Evolutionary conservation across 2,113 vertebrate genomes (phyloP).

Genomic region (Ursus arctos): DNA sequence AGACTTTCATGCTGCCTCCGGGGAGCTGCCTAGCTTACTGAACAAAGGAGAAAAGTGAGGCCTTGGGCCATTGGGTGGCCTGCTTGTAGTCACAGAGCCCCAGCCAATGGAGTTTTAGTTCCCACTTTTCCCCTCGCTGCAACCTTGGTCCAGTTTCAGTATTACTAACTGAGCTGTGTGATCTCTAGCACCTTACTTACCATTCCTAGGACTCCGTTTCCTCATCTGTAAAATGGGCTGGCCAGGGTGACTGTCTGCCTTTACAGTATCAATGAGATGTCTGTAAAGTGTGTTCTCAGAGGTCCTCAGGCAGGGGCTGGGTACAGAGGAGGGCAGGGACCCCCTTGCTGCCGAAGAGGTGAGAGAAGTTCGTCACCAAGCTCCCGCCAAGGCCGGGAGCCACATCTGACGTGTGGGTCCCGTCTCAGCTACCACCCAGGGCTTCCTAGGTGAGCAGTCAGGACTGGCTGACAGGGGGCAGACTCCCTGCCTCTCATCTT

Average conservation of each 20-base stretch:
- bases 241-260: neutral
- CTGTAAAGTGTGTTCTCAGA: neutral
- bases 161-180: neutral
- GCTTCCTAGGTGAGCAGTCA: neutral
- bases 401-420: neutral
- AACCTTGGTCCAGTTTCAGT: neutral
- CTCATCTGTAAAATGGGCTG: neutral
- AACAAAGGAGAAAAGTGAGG: neutral
- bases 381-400: neutral
- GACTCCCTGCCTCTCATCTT: neutral
- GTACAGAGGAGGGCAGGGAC: neutral
- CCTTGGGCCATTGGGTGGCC: rapidly evolving
- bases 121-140: neutral
- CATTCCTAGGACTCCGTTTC: neutral
- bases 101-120: neutral
- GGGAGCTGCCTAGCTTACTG: neutral
- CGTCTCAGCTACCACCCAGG: neutral
- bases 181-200: neutral
- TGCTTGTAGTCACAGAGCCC: neutral
- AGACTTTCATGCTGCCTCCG: neutral
- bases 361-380: neutral
- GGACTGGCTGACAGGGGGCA: neutral
- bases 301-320: neutral
- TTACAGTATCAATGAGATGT: neutral
- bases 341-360: neutral